A percentile compares a stretch with the other conserved stretches of the same genome.
These are phyloP conservation scores for Malurus leucopterus DNA, from an alignment of 2,797 vertebrate genomes.

Conservation along the genomic window DNA sequence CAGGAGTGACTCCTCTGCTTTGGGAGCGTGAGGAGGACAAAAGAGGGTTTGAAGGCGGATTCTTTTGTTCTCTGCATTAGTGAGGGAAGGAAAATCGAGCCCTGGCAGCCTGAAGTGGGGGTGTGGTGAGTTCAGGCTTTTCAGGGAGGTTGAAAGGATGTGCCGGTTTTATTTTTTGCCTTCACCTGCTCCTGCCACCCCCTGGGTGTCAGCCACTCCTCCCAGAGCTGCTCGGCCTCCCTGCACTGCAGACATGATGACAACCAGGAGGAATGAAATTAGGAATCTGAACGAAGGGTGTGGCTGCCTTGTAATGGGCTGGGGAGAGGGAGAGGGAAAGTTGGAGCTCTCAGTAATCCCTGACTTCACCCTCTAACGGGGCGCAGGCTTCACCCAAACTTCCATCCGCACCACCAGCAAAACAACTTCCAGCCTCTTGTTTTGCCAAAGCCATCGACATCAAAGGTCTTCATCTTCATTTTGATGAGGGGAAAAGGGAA, in stretches of 20 bases:
- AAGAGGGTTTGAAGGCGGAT: rapidly evolving
- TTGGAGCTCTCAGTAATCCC: background rate
- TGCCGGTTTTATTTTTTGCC: background rate
- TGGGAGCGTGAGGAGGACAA: rapidly evolving
- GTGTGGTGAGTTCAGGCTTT: background rate
- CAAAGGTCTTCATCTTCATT: background rate
- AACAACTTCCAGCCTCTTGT: background rate
- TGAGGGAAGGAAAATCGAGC: background rate
- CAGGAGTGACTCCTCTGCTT: rapidly evolving
- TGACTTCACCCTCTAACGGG: background rate
- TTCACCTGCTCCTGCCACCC: background rate
- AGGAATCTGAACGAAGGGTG: background rate
- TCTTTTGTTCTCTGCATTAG: background rate
- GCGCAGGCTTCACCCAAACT: background rate
- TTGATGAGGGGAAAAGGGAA: background rate
- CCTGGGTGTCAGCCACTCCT: background rate
- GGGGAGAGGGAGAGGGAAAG: background rate
- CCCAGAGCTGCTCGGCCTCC: background rate
- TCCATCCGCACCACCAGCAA: background rate
- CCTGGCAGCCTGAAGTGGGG: background rate
- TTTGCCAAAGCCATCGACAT: background rate
- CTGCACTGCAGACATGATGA: background rate
- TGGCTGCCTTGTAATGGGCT: background rate
- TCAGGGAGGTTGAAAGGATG: background rate
- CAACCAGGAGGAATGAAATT: background rate